Percentiles rank a stretch among this genome's conserved stretches.
Conservation (phyloP, 2,888 invertebrate species). For the Achlya flavicornis region DNA sequence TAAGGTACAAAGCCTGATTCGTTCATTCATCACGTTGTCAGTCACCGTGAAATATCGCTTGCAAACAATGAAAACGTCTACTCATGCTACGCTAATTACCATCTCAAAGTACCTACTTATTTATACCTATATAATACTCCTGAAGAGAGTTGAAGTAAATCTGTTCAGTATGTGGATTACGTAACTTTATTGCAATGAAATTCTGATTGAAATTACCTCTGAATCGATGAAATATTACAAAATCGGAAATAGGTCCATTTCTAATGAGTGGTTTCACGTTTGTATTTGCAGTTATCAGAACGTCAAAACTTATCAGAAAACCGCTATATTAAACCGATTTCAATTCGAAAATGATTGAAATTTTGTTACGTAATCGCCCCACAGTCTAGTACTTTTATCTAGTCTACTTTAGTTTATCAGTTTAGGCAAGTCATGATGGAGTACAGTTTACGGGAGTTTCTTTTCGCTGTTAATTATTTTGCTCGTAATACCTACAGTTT, state of each 20-base stretch:
- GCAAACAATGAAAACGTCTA: conserved; percentile 21
- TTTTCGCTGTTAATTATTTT: no score
- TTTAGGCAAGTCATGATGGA: background rate
- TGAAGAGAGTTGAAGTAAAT: background rate
- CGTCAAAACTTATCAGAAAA: no score
- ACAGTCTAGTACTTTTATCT: background rate
- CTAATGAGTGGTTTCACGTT: no score
- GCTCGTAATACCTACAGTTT: no score
- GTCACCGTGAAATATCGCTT: conserved; percentile 20
- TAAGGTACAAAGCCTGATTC: conserved; percentile 19
- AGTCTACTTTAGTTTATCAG: background rate
- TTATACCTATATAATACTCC: background rate
- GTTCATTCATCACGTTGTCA: conserved; percentile 27
- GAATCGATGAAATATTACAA: no score
- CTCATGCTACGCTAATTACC: conserved; percentile 17
- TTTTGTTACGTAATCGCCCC: no score
- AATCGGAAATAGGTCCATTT: no score
- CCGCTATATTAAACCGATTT: no score
- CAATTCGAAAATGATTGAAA: no score
- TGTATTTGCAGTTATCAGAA: no score
- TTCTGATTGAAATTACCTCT: no score
- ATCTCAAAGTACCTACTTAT: background rate
- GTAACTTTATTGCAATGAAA: no score
- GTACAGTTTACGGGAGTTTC: background rate
- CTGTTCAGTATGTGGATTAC: background rate